Conservation (phyloP, 2,888 invertebrate species). For the Dryococelus australis region DNA sequence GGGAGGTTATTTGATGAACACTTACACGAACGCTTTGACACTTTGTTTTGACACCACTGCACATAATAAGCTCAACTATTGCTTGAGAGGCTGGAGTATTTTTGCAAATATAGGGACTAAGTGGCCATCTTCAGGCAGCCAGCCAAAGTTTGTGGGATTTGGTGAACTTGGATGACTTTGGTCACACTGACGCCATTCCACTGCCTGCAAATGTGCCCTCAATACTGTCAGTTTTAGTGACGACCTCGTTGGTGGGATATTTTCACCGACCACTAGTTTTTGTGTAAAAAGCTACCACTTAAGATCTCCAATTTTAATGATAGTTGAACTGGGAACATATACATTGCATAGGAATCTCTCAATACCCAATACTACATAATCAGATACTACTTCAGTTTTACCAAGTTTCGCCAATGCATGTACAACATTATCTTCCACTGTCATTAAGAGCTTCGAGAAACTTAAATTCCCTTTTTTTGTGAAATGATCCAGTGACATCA, state of each 20-base stretch:
- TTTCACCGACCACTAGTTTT: slow-evolving; percentile 16
- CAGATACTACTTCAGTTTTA: too few relatives aligned
- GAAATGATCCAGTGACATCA: too few relatives aligned
- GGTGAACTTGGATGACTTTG: not conserved
- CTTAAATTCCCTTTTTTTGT: not conserved
- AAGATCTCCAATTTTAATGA: not conserved
- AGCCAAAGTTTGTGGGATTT: not conserved
- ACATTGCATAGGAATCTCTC: slow-evolving; percentile 12
- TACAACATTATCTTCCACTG: not conserved
- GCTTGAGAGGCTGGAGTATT: too few relatives aligned
- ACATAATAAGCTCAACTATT: not conserved
- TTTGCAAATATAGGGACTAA: not conserved
- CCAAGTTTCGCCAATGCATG: not conserved
- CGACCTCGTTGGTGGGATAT: not conserved
- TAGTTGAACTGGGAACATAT: not conserved
- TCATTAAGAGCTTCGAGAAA: not conserved
- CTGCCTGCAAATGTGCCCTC: not conserved
- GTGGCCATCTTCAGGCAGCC: not conserved
- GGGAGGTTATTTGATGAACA: not conserved
- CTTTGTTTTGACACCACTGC: not conserved
- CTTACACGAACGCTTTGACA: not conserved
- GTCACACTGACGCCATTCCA: too few relatives aligned
- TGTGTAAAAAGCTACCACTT: not conserved
- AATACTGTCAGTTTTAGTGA: not conserved
- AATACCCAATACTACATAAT: not conserved